Evolutionary conservation across 1,140 invertebrate species (phyloP).

Genomic region (Pollicipes pollicipes): DNA sequence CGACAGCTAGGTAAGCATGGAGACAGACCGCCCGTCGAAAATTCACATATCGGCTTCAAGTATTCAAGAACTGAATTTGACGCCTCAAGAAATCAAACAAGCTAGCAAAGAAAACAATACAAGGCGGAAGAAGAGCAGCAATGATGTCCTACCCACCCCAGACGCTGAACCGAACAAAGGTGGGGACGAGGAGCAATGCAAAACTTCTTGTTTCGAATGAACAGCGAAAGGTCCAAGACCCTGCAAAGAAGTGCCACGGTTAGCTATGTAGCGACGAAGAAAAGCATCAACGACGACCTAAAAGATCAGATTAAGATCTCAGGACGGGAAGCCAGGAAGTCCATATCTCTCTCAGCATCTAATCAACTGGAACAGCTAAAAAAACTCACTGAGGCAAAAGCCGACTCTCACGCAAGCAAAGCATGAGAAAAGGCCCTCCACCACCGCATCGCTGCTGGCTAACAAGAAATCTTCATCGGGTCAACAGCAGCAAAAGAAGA

Average conservation of each 20-base stretch:
- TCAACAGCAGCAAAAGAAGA: not conserved
- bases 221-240: too few relatives aligned
- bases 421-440: not conserved
- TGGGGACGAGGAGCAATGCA: not conserved
- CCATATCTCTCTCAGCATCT: not conserved
- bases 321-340: not conserved
- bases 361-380: not conserved
- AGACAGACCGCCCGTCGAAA: not conserved
- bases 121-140: not conserved
- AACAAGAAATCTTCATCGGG: not conserved
- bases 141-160: not conserved
- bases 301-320: too few relatives aligned
- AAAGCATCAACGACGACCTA: too few relatives aligned
- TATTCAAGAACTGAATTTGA: not conserved
- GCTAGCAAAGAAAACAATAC: not conserved
- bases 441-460: not conserved
- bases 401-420: not conserved
- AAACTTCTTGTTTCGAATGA: too few relatives aligned
- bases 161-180: not conserved
- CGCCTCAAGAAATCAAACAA: not conserved
- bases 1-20: too few relatives aligned
- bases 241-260: too few relatives aligned
- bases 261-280: too few relatives aligned
- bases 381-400: not conserved
- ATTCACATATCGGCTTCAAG: not conserved